Base-by-base conservation (phyloP, 2,113 vertebrate genomes). In the Ancistrus triradiatus region DNA sequence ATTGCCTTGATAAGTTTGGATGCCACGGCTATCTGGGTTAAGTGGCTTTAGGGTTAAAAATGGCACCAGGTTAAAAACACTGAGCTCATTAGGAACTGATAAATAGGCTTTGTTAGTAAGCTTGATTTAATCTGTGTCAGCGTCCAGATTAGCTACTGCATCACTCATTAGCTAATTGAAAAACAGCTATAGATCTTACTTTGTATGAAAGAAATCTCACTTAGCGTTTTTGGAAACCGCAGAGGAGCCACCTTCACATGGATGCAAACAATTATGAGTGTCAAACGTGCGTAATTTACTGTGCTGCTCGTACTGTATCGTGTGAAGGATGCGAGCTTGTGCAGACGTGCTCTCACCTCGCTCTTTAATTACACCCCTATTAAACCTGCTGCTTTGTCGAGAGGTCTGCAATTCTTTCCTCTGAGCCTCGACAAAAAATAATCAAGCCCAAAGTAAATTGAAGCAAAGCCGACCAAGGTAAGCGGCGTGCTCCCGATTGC, bases 351-450 rank as follows among this genome's bases (percentile, higher is more conserved):
- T 38, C 46, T 43, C 55, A 22, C 59, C 46, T 18, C 13, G 18
- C 21, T 40, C 33, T 59, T 68, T 44, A 72, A 68, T 68, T 63
- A 63, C 19, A 7, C 24, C 44, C 19, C 4, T 42, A 49, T 27
- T 50, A 40, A 63, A 63, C 46, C 40, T 22, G 55, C 46, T 25
- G 67, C 24, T 76, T 67, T 75, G 73, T 64, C 46, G 65, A 42
- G 42, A 22, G 31, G 7, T 2, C 3, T 14, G 28, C 44, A 47
- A 44, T 28, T 70, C 17, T 21, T 66, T 49, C 49, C 27, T 66
- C 24, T 2, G 10, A 48, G 22, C 58, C 58, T 63, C 64, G 69
- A 63, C 51, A 76, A 55, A 69, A 65, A 57, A 15, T n/a, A 60
- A 27, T 60, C 8, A 50, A 52, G 48, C 58, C n/a, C 37, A 11